Evolutionary conservation across 23 tunicate genomes (phyloP), one percentile per base, ranked within the genome.

Genomic region (Diplosoma virens): DNA sequence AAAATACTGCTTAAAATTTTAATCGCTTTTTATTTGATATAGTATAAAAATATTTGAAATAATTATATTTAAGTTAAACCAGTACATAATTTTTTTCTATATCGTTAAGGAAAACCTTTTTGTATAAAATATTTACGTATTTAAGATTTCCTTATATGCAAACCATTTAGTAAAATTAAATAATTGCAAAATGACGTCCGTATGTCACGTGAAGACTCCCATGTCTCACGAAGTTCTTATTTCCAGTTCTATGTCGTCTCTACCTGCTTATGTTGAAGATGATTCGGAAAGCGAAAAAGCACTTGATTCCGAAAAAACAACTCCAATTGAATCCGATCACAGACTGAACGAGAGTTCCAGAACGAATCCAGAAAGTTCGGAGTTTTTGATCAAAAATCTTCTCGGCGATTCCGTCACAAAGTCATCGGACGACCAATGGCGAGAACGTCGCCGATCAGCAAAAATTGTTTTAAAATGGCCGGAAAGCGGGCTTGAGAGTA

Each of bases 311-410:
- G 77, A 26, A 4, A 47, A 71, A 27, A 4, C 30, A 25, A 1
- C 5, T 20, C 1, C 17, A 1, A 26, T 22, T 1, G 25, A 50
- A 25, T 1, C 30, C 9, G 77, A 41, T 16, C 28, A 58, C 36
- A 35, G 59, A 58, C 25, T 33, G 29, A 7, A 16, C 32, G 52
- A 59, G 4, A 30, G 33, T 37, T 25, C 11, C 1, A 58, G 9
- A 11, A 33, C 1, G 1, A 22, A 34, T 5, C 0, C 61, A 18
- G 67, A 25, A 23, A 78, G 20, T 26, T 59, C 37, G 34, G 83
- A 78, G 74, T 81, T 81, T 69, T 81, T 72, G 7, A 81, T 81
- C 32, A 79, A 59, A 32, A 81, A 81, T 47, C 71, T 81, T 58
- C 72, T 81, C 33, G 79, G 86, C 23, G 26, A 71, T 56, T 20